Evolutionary conservation across 2,797 vertebrate genomes (phyloP).

Genomic region (Limosa lapponica): DNA sequence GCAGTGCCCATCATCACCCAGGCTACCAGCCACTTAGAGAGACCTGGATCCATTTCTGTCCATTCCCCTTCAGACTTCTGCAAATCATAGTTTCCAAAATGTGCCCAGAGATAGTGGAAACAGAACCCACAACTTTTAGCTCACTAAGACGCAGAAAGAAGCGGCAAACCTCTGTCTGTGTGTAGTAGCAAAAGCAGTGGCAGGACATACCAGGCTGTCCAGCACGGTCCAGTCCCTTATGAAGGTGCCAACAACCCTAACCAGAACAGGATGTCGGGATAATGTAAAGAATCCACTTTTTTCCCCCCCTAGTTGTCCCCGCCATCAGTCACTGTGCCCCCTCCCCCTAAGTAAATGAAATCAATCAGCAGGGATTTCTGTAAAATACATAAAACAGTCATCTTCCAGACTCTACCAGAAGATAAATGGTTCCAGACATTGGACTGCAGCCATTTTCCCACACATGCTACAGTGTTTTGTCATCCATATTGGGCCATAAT

Average conservation of each 20-base stretch:
- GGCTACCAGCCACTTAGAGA: background rate
- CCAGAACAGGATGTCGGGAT: slow-evolving; percentile 44
- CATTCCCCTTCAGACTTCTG: background rate
- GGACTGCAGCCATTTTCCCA: slow-evolving; percentile 90
- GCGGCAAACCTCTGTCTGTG: background rate
- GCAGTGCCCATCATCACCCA: background rate
- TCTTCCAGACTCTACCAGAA: slow-evolving; percentile 79
- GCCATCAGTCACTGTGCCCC: slow-evolving; percentile 53
- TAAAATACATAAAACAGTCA: slow-evolving; percentile 84
- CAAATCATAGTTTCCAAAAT: background rate
- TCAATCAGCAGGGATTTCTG: slow-evolving; percentile 83
- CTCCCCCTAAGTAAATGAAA: slow-evolving; percentile 78
- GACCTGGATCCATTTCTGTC: background rate
- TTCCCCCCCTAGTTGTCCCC: slow-evolving; percentile 11
- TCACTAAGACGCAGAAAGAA: background rate
- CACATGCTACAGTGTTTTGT: slow-evolving; percentile 88
- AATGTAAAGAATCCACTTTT: slow-evolving; percentile 59
- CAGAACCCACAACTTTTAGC: background rate
- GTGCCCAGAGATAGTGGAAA: background rate
- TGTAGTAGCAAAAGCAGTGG: background rate
- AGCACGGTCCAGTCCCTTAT: background rate
- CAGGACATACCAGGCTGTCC: background rate
- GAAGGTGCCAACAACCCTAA: slow-evolving; percentile 57
- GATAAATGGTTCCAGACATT: slow-evolving; percentile 92
- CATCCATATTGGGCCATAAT: slow-evolving; percentile 86